These are phyloP conservation scores for Cochlearius cochlearius DNA, from an alignment of 2,113 vertebrate species.

Conservation along the genomic window DNA sequence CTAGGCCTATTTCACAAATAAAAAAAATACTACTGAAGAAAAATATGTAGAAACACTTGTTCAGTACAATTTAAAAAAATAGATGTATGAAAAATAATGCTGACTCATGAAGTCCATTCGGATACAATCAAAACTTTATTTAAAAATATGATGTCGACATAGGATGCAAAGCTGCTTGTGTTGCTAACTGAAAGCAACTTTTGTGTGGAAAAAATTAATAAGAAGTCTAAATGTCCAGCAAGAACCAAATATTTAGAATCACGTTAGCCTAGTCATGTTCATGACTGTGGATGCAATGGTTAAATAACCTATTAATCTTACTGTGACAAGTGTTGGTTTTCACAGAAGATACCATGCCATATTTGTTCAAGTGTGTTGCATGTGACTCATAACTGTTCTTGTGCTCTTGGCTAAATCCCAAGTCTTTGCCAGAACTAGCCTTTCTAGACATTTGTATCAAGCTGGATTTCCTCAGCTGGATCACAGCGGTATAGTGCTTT, in stretches of 20 bases:
- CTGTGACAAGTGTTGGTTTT: constrained; percentile 50
- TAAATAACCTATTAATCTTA: constrained; percentile 62
- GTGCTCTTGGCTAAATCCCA: constrained; percentile 67
- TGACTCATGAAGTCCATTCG: background rate
- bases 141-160: background rate
- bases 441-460: constrained; percentile 69
- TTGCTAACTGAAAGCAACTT: background rate
- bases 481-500: constrained; percentile 60
- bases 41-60: background rate
- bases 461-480: constrained; percentile 65
- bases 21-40: background rate
- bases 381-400: constrained; percentile 75
- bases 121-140: background rate
- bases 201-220: background rate
- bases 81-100: background rate
- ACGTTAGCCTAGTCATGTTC: background rate
- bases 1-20: background rate
- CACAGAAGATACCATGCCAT: constrained; percentile 77
- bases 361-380: constrained; percentile 77
- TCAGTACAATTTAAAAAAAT: background rate
- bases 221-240: background rate
- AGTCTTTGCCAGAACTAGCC: constrained; percentile 66
- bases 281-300: constrained; percentile 4
- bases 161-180: background rate
- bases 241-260: background rate